Evolutionary conservation across 2,888 invertebrate genomes (phyloP), one percentile per base, ranked within the genome.

Genomic region (Tromatobia lineatoria): DNA sequence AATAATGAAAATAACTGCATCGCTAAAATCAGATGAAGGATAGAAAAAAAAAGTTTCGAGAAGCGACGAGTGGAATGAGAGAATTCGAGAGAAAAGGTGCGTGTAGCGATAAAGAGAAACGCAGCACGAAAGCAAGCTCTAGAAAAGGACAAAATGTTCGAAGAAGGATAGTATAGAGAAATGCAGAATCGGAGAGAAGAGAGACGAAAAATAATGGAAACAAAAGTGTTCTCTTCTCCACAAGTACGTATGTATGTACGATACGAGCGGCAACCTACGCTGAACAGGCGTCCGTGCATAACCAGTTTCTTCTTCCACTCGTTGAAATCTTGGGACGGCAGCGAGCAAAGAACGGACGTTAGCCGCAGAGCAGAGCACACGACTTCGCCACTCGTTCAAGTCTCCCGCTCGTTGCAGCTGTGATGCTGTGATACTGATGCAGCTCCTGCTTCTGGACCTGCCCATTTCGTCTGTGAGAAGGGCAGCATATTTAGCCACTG

Each of bases 291-390:
- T 85, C 82, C 86, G 79, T 86, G 84, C 86, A 87, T 87, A 89
- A 89, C 89, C 89, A 89, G 89, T 90, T 89, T 89, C 87, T 85
- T 87, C 85, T 84, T 88, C 87, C 88, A 88, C 87, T 88, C 89
- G 88, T 89, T 89, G 86, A 89, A 90, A 85, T 89, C 87, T 82
- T 85, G 75, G 70, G 82, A 59, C 78, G 81, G 74, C 74, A 78
- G 61, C 70, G 78, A 69, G 57, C 54, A 69, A 77, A 59, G 64
- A 38, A 38, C 64, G 64, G 8, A 38, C n/a, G 25, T 20, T 59
- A 78, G 69, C 71, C 73, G 61, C 82, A 59, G 47, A 67, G 61
- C 61, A 77, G 61, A 74, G 57, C 69, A 25, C 70, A 67, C 38
- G 59, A 29, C 69, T 42, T 54, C 42, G 57, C 74, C 80, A 50